Evolutionary conservation across 2,113 vertebrate genomes (phyloP).

Genomic region (Lepus americanus): DNA sequence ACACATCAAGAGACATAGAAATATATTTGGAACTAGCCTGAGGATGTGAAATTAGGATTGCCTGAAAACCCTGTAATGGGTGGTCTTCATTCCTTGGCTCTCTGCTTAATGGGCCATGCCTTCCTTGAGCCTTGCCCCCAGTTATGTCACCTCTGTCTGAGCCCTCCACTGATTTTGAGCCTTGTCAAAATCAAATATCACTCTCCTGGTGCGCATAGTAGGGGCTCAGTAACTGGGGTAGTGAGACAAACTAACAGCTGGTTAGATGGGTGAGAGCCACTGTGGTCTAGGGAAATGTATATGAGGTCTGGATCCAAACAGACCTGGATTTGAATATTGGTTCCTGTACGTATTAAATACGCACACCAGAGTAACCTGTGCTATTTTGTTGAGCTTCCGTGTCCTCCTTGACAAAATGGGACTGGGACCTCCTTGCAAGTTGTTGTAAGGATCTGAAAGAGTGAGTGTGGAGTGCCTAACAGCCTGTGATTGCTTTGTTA

Average conservation of each 20-base stretch:
- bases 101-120: background rate
- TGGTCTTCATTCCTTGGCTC: conserved; percentile 6
- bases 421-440: background rate
- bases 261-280: background rate
- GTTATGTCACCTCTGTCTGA: background rate
- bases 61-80: background rate
- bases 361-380: background rate
- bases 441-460: conserved; percentile 32
- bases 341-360: conserved; percentile 37
- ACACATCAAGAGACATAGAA: background rate
- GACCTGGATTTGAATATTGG: conserved; percentile 16
- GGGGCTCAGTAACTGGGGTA: background rate
- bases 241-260: background rate
- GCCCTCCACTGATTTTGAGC: background rate
- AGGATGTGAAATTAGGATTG: background rate
- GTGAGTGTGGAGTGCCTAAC: conserved; percentile 22
- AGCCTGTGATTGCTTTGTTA: background rate
- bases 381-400: conserved; percentile 43
- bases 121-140: conserved; percentile 22
- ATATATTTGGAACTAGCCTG: conserved; percentile 39
- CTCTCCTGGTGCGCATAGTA: background rate
- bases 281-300: background rate
- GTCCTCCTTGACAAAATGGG: conserved; percentile 46
- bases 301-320: background rate
- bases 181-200: background rate